Evolutionary conservation across 2,113 vertebrate species (phyloP), one percentile per base, ranked within the genome.

Genomic region (Lota lota): DNA sequence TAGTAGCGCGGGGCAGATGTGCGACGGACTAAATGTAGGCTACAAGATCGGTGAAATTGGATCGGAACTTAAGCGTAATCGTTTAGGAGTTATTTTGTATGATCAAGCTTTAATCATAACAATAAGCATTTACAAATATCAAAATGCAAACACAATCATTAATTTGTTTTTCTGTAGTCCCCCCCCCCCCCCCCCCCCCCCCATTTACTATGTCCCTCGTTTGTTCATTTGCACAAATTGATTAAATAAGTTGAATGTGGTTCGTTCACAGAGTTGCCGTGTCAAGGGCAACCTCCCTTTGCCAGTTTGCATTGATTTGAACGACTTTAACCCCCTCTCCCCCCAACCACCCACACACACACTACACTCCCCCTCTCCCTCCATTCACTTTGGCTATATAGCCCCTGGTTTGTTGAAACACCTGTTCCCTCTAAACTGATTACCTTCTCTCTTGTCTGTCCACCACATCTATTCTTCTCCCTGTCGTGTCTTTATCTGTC

Each of bases 231-330:
- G 54, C n/a, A n/a, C n/a, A n/a, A 6, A n/a, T n/a, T 57, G 16
- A 57, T 57, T 57, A n/a, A 57, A 57, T 57, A n/a, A 19, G 54
- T 19, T 18, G 15, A 57, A n/a, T 57, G 17, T 57, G n/a, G 16
- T 57, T 57, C n/a, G 17, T 57, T 57, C 12, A 61, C 59, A 17
- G 22, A 17, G 61, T 33, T 62, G 53, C 53, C 66, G 75, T 87
- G 75, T 89, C 85, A 87, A 88, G 85, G 88, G 72, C 86, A 86
- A 75, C 72, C 74, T 78, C 70, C 24, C 80, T 86, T 78, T 79
- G 81, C 68, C 54, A 75, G 75, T 74, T 66, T 70, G 22, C 79
- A 90, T 90, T 83, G 86, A 90, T 90, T 87, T 85, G 76, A 86
- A 83, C 72, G 76, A 81, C 78, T 22, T 18, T 7, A 8, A 17